Evolutionary conservation across 1,140 invertebrate genomes (phyloP), one percentile per base, ranked within the genome.

Genomic region (Drosophila nikananu): DNA sequence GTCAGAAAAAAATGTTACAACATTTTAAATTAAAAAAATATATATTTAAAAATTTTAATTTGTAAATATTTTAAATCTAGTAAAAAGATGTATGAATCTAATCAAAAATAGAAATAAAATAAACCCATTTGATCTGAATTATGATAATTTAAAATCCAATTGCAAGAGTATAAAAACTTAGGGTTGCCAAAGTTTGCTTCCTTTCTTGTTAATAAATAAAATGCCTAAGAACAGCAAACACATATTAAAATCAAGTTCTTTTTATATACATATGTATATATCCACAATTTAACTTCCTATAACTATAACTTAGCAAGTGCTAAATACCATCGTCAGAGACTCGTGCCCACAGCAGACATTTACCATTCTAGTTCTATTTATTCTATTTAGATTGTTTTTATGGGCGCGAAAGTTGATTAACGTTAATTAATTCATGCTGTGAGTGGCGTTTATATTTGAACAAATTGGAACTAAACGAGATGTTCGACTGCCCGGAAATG

Each of bases 351-450:
- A 44, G 41, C 61, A n/a, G 12, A 23, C 3, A 39, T 39, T 23
- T 5, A 61, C 55, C 21, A 57, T 68, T 77, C 64, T 57, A 70
- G 42, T 57, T 68, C 52, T 37, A 37, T 13, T 37, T 13, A 37
- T 37, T 61, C 49, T 68, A 77, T 84, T 79, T 51, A 54, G 75
- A 63, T 74, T 70, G 49, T 73, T 71, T 87, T 83, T 84, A 90
- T 90, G 86, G 81, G 78, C 80, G 81, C 75, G 65, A 90, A 90
- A 90, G 65, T 90, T 90, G 86, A 90, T 89, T 89, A 90, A 82
- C 86, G 79, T 90, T 90, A 90, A 90, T 90, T 90, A 90, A 90
- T 90, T 66, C 86, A 80, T 91, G 86, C 81, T 81, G 77, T 54
- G 77, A 68, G 52, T 83, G 54, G 81, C 58, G 55, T 83, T 83